phyloP scores from a whole-genome alignment of 2,113 vertebrate genomes.

The Ptychochromis oligacanthus region DNA sequence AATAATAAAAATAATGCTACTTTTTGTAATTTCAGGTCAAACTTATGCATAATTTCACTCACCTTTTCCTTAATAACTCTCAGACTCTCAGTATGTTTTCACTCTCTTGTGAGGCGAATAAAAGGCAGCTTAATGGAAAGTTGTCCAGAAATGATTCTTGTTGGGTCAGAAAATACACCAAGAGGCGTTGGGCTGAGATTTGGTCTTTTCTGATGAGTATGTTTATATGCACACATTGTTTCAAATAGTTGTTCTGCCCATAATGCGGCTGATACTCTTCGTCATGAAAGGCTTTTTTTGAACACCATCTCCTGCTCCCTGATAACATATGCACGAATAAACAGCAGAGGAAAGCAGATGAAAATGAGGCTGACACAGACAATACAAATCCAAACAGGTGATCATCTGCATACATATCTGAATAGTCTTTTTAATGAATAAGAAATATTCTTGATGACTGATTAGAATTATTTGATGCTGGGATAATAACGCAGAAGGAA shows the following conservation, averaged over 20 bases:
- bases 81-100: no score
- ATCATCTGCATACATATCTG: background rate
- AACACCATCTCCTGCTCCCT: conserved; percentile 5
- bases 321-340: conserved; percentile 5
- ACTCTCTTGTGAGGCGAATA: background rate
- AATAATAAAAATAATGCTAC: background rate
- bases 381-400: background rate
- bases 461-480: background rate
- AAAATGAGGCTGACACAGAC: background rate
- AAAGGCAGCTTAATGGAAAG: background rate
- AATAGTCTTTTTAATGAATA: background rate
- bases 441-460: background rate
- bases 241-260: background rate
- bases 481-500: background rate
- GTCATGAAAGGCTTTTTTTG: background rate
- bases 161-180: background rate
- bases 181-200: background rate
- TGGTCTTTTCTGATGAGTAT: background rate
- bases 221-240: conserved; percentile 7
- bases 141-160: background rate
- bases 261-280: background rate
- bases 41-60: background rate
- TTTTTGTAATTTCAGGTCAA: background rate
- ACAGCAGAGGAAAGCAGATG: background rate
- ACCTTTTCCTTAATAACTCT: background rate